Percentiles rank a stretch among this genome's conserved stretches.
Evolutionary conservation across 1,140 invertebrate species (phyloP).

Genomic region (Stenopsyche tienmushanensis): DNA sequence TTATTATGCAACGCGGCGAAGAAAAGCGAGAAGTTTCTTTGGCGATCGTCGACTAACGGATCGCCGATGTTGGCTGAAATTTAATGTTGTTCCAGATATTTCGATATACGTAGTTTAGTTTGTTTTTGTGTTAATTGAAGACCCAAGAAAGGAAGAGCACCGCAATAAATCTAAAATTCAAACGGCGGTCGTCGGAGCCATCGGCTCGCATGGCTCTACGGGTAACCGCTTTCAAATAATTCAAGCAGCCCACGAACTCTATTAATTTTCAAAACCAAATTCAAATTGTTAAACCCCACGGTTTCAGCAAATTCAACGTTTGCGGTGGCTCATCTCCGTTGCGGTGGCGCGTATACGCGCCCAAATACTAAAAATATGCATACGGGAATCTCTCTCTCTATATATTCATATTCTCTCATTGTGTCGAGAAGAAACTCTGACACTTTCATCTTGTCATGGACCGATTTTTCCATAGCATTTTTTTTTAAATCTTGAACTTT

Average conservation of each 20-base stretch:
- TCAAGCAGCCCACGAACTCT: constrained; percentile 33
- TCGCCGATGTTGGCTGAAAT: background rate
- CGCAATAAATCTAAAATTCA: constrained; percentile 34
- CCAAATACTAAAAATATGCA: background rate
- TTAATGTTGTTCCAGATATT: too few species aligned
- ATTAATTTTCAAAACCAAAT: constrained; percentile 39
- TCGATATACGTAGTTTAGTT: too few species aligned
- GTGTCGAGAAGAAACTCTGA: too few species aligned
- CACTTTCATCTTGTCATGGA: too few species aligned
- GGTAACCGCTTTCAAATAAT: constrained; percentile 33
- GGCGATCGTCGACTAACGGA: background rate
- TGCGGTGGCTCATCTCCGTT: constrained; percentile 6
- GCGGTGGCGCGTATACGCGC: background rate
- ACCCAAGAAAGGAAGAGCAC: background rate
- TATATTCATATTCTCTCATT: too few species aligned
- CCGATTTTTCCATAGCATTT: too few species aligned
- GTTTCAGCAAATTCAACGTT: constrained; percentile 11
- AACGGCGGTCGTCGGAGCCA: background rate
- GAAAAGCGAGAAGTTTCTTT: background rate
- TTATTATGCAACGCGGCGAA: constrained; percentile 21
- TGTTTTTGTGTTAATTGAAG: too few species aligned
- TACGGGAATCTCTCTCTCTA: too few species aligned
- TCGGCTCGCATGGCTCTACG: too few species aligned
- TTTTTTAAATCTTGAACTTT: too few species aligned
- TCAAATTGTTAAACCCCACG: constrained; percentile 14